These are phyloP conservation scores for Menura novaehollandiae DNA, from an alignment of 2,113 vertebrate species.

Conservation along the genomic window DNA sequence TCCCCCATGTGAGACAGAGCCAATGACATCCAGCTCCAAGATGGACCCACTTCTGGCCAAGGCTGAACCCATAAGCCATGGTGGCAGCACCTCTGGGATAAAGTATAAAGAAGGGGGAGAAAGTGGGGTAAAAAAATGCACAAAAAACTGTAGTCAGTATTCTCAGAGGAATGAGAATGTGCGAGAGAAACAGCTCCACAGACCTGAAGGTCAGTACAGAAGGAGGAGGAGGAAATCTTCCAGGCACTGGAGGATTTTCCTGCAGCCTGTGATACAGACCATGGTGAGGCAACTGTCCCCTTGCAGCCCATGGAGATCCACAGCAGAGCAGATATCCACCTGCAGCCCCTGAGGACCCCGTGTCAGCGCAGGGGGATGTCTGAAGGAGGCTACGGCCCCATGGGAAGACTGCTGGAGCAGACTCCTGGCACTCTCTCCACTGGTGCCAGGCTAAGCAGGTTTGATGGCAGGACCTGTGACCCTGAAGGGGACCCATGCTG, in stretches of 20 bases:
- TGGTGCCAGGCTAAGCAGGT: neutral
- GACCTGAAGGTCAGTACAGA: neutral
- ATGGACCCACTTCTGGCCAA: neutral
- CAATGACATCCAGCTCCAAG: neutral
- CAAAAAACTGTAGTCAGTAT: neutral
- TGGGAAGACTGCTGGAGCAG: neutral
- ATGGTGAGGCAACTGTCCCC: neutral
- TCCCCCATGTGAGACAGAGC: fast-evolving
- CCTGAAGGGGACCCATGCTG: neutral
- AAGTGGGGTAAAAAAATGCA: neutral
- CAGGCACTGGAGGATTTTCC: neutral
- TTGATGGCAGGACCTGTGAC: neutral
- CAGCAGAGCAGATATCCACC: neutral
- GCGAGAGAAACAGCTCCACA: neutral
- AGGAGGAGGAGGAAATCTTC: neutral
- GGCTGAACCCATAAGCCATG: neutral
- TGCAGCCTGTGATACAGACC: neutral
- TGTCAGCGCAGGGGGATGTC: fast-evolving
- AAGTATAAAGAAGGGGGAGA: neutral
- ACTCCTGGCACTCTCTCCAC: neutral
- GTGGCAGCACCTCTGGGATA: neutral
- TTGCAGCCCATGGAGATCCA: neutral
- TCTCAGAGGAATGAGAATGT: neutral
- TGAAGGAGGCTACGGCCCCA: neutral
- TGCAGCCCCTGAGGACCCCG: neutral